These are phyloP conservation scores for Styela clava DNA, from an alignment of 23 tunicate species.

Conservation along the genomic window DNA sequence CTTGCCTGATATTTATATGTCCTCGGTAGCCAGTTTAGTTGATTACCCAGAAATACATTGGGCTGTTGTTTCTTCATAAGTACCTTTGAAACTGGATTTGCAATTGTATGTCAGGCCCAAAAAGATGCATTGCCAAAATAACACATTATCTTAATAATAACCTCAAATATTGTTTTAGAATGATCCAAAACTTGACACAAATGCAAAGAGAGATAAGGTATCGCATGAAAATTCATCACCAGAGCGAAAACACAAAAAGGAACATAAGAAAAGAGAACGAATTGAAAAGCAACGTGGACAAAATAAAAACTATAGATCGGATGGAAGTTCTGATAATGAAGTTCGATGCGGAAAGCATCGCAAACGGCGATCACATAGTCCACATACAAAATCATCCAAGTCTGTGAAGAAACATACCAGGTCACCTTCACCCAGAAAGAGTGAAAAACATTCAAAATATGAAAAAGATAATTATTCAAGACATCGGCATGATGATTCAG, in stretches of 20 bases:
- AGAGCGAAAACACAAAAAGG: not conserved
- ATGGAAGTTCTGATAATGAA: slow-evolving; percentile 35
- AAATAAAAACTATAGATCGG: not conserved
- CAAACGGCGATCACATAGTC: slow-evolving; percentile 28
- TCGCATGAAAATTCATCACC: not conserved
- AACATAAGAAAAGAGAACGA: slow-evolving; percentile 13
- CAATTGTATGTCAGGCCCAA: too few relatives aligned
- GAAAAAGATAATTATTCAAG: not conserved
- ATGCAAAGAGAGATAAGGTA: not conserved
- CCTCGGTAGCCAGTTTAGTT: too few relatives aligned
- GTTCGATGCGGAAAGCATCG: slow-evolving; percentile 84
- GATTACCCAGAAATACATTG: too few relatives aligned
- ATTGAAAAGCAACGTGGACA: not conserved
- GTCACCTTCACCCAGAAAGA: not conserved
- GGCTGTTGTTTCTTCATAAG: too few relatives aligned
- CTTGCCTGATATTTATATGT: too few relatives aligned
- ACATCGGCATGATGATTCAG: not conserved
- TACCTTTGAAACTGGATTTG: too few relatives aligned
- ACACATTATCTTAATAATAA: too few relatives aligned
- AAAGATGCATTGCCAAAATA: too few relatives aligned
- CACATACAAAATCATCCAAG: not conserved
- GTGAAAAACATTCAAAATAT: not conserved
- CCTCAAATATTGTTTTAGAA: not conserved
- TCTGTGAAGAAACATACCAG: not conserved
- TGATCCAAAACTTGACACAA: not conserved